Percentiles rank a stretch among this genome's conserved stretches.
Evolutionary conservation across 1,140 invertebrate genomes (phyloP).

Genomic region (Drosophila tropicalis): DNA sequence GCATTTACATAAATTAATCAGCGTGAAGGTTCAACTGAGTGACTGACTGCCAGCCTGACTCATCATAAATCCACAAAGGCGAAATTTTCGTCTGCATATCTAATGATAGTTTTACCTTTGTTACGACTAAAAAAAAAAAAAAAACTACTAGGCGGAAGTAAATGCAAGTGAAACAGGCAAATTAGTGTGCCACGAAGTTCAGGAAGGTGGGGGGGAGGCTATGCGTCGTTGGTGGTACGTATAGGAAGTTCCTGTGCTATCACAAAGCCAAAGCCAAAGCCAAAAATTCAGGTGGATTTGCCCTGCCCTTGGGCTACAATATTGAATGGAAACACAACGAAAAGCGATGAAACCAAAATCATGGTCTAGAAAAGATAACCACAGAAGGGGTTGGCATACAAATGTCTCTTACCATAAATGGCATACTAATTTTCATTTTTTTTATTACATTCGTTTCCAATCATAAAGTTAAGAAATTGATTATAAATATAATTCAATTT

Average conservation of each 20-base stretch:
- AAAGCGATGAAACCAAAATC: conserved; percentile 1
- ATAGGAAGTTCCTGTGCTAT: conserved; percentile 8
- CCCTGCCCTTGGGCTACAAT: conserved; percentile 26
- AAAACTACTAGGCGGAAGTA: conserved; percentile 9
- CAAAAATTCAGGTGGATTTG: conserved; percentile 41
- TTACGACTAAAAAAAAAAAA: neutral
- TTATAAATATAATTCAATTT: no score
- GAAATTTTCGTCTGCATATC: conserved; percentile 14
- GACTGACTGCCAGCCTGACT: conserved; percentile 25
- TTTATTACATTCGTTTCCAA: no score
- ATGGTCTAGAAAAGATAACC: conserved; percentile 1
- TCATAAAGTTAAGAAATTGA: no score
- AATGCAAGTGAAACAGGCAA: conserved; percentile 27
- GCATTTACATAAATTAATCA: conserved; percentile 62
- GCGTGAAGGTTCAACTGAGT: conserved; percentile 18
- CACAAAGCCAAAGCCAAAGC: conserved; percentile 32
- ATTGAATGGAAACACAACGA: conserved; percentile 33
- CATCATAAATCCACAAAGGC: conserved; percentile 46
- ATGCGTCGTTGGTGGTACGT: neutral
- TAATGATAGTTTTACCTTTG: conserved; percentile 20
- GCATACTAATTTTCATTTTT: no score
- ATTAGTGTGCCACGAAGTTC: conserved; percentile 7
- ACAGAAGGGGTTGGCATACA: neutral
- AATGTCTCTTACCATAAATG: no score
- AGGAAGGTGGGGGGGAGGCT: neutral